Base-by-base conservation (phyloP, 2,888 invertebrate species). In the Erannis defoliaria region DNA sequence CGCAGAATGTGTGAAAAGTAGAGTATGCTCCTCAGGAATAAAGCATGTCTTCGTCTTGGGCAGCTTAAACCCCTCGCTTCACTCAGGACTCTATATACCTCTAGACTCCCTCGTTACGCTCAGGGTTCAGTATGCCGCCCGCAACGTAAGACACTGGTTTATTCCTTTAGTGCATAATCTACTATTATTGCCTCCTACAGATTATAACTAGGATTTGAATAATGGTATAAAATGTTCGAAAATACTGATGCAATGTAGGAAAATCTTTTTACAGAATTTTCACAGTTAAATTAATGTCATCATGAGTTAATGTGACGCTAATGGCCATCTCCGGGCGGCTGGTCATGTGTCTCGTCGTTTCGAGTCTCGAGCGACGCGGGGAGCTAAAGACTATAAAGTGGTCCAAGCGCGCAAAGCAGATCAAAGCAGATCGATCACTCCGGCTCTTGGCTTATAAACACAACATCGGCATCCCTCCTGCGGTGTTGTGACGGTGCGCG, bases 401-500 rank as follows among this genome's bases (percentile, higher is more conserved):
- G 67, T 67, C 65, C 62, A 69, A 64, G 68, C 72, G 56, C 71
- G 51, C 66, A 54, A n/a, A n/a, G n/a, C n/a, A 77, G 73, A 80
- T 78, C 78, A 80, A 80, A 78, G 75, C 66, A 73, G 67, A 71
- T 68, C 75, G 73, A 75, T 73, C 76, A 67, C 69, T 69, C 66
- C 62, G 62, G 69, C 68, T 66, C 70, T 70, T 64, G 63, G 71
- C 67, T 70, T 71, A 69, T 78, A 76, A 77, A 77, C 73, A 76
- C 62, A 68, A 69, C 68, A 68, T 69, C 71, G 73, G 72, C 63
- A 66, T 62, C 55, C 61, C 57, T 60, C 61, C 51, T 58, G 53
- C 46, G 38, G 48, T 64, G 58, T 61, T 62, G 54, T 66, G 61
- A 61, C 55, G 55, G 29, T 45, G 43, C 43, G 43, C 49, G 35